These are phyloP conservation scores for Gallinago solitaria DNA, from an alignment of 2,797 vertebrate species.

Conservation along the genomic window DNA sequence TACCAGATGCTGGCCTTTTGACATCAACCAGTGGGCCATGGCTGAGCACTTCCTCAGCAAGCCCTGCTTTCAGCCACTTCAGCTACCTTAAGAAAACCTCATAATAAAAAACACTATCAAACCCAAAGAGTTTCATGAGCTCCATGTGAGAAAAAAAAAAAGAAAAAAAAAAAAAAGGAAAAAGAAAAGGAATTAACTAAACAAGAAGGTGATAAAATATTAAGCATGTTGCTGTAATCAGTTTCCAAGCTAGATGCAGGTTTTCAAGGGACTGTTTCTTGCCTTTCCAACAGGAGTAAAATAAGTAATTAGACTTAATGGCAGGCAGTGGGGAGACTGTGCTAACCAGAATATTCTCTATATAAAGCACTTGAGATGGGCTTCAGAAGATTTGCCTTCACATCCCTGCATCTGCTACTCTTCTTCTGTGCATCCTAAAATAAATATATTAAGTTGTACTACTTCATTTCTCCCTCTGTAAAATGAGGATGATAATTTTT, in stretches of 20 bases:
- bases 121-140: not conserved
- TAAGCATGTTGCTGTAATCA: not conserved
- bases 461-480: not conserved
- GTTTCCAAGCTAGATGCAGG: not conserved
- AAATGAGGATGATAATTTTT: not conserved
- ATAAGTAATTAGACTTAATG: not conserved
- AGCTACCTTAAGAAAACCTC: not conserved
- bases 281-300: not conserved
- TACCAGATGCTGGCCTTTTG: conserved; percentile 69
- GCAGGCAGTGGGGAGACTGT: not conserved
- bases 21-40: conserved; percentile 48
- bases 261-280: not conserved
- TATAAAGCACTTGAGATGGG: not conserved
- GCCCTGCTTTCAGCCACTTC: conserved; percentile 5
- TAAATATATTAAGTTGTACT: not conserved
- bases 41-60: conserved; percentile 48
- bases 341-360: not conserved
- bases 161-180: too few species aligned
- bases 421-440: not conserved
- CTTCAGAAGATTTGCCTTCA: not conserved
- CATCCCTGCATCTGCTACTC: not conserved
- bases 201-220: conserved; percentile 11
- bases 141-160: not conserved
- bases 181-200: not conserved
- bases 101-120: not conserved